These are phyloP conservation scores for Furnarius figulus DNA, from an alignment of 2,113 vertebrate species.

Conservation along the genomic window DNA sequence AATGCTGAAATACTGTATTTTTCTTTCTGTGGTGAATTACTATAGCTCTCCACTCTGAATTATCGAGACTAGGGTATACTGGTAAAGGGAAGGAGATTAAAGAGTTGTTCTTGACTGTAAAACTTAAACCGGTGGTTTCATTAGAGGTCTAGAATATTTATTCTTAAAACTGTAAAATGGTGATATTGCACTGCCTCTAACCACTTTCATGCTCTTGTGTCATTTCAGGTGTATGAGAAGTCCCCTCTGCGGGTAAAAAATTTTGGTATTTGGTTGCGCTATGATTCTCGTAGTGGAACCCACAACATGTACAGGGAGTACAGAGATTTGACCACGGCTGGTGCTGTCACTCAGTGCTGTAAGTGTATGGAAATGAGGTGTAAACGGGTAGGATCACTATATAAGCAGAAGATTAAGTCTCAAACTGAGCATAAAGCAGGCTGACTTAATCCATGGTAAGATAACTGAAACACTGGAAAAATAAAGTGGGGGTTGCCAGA, in stretches of 20 bases:
- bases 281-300: constrained; percentile 95
- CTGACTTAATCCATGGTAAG: not conserved
- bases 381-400: not conserved
- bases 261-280: constrained; percentile 98
- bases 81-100: not conserved
- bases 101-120: not conserved
- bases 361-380: constrained; percentile 58
- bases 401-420: not conserved
- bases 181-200: not conserved
- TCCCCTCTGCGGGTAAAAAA: constrained; percentile 94
- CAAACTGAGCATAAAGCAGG: not conserved
- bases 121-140: rapidly evolving
- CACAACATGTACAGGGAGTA: constrained; percentile 99
- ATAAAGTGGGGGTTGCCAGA: not conserved
- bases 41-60: not conserved
- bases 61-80: not conserved
- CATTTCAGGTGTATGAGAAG: constrained; percentile 90
- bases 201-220: not conserved
- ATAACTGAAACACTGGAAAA: not conserved
- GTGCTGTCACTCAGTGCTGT: constrained; percentile 98
- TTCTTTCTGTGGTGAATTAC: not conserved
- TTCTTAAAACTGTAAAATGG: not conserved
- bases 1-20: not conserved
- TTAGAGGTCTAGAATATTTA: not conserved
- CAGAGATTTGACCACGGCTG: constrained; percentile 93